Percentiles rank a stretch among this genome's conserved stretches.
Conservation (phyloP, 1,140 invertebrate species). For the Sarcophaga bullata region DNA sequence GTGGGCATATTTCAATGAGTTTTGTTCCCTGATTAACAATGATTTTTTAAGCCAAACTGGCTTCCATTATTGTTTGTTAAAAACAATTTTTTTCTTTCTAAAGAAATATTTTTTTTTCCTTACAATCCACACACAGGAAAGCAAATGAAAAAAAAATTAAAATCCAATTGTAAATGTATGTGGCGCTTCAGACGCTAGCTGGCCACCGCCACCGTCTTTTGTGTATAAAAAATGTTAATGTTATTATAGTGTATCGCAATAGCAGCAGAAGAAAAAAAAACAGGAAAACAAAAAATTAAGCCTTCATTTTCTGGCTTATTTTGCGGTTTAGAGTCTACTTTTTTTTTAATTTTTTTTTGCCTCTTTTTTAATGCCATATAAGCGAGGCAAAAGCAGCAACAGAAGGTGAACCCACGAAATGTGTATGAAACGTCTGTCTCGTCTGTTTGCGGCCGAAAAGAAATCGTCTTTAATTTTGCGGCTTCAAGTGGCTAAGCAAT, state of each 20-base stretch:
- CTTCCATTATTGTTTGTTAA: too few relatives aligned
- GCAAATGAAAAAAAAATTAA: too few relatives aligned
- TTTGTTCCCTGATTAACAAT: conserved; percentile 20
- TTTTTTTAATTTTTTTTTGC: not conserved
- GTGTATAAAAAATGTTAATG: not conserved
- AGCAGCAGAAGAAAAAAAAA: too few relatives aligned
- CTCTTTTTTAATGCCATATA: too few relatives aligned
- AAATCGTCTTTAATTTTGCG: conserved; percentile 36
- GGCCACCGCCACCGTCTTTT: not conserved
- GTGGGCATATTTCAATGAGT: not conserved
- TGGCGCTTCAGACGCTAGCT: not conserved
- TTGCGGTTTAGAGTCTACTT: not conserved
- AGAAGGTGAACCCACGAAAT: not conserved
- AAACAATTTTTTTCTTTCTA: too few relatives aligned
- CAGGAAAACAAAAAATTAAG: not conserved
- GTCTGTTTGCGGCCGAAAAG: not conserved
- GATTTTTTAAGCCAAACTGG: not conserved
- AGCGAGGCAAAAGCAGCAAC: not conserved
- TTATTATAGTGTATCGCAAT: not conserved
- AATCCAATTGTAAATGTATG: conserved; percentile 6
- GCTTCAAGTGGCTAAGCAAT: not conserved
- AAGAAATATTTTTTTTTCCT: too few relatives aligned
- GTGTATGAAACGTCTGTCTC: not conserved
- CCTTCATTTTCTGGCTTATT: conserved; percentile 29
- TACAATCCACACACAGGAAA: too few relatives aligned